Base-by-base conservation (phyloP, 2,888 invertebrate species). In the Diarsia brunnea region DNA sequence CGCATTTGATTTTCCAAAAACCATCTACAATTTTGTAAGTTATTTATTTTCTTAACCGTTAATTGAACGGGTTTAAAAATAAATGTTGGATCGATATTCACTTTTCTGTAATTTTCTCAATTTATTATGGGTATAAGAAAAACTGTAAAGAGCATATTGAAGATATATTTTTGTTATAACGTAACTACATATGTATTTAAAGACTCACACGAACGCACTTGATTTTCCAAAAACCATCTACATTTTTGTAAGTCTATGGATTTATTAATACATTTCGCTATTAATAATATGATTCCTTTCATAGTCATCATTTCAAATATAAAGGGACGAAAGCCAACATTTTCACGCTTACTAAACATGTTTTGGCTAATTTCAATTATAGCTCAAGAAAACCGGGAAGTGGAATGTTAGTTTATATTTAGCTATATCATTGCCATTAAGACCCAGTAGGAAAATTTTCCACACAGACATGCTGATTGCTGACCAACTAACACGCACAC, bases 21-120 rank as follows among this genome's bases (percentile, higher is more conserved):
- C 16, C 10, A 51, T 16, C n/a, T 4, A 27, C 5, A 12, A 43
- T 49, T 38, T 38, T 24, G n/a, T n/a, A n/a, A n/a, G 51, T 68
- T 76, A 84, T 84, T 82, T 84, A 73, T 82, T 72, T 84, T 75
- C 47, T 72, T 66, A 55, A 64, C 72, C 55, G 67, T 69, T 84
- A 80, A 82, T 80, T 84, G 63, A 75, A 75, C 71, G 24, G 45
- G 68, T 67, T 80, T 75, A 51, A 74, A 83, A 75, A 71, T 66
- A 73, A 63, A 73, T 71, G 49, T 31, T 55, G 31, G 21, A 51
- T 55, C 58, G 24, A 65, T 66, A 58, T 79, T 66, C 49, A 61
- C 38, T 69, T 74, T 71, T 74, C 47, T 45, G 61, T 19, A 55
- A 55, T 84, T 84, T 84, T 74, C 60, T 45, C 16, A 53, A 68